Conservation (phyloP, 2,888 invertebrate species). For the Synanthedon tipuliformis region DNA sequence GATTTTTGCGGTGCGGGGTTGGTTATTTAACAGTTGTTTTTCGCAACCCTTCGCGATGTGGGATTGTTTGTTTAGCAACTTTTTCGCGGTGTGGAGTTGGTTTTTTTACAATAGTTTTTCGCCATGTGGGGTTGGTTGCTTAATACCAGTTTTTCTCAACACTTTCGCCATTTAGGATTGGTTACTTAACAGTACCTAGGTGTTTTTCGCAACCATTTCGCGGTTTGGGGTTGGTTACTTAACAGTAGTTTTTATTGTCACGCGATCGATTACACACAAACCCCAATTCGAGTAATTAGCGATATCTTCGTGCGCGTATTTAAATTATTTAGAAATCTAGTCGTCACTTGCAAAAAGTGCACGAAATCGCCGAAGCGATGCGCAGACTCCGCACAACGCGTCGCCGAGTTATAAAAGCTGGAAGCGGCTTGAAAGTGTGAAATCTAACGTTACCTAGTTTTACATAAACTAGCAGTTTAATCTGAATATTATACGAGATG, state of each 20-base stretch:
- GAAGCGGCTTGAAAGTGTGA: constrained; percentile 1
- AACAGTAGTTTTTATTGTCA: constrained; percentile 10
- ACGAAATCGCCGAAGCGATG: constrained; percentile 58
- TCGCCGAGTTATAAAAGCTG: constrained; percentile 13
- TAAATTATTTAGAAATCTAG: constrained; percentile 68
- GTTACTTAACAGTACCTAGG: background rate
- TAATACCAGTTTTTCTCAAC: background rate
- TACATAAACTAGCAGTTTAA: background rate
- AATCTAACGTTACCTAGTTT: background rate
- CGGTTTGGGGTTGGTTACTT: background rate
- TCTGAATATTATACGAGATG: background rate
- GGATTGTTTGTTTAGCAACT: background rate
- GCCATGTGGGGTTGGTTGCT: background rate
- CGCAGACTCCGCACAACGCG: constrained; percentile 23
- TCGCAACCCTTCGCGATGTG: no score
- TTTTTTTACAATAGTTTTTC: background rate
- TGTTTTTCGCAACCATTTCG: constrained; percentile 3
- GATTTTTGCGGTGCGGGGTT: no score
- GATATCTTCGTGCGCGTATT: constrained; percentile 56
- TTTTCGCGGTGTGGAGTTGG: background rate
- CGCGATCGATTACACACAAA: constrained; percentile 38
- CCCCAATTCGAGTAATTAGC: constrained; percentile 52
- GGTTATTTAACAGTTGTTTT: background rate
- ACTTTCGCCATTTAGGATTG: no score
- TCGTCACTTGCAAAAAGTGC: constrained; percentile 60